Evolutionary conservation across 2,113 vertebrate species (phyloP).

Genomic region (Siphamia tubifer): DNA sequence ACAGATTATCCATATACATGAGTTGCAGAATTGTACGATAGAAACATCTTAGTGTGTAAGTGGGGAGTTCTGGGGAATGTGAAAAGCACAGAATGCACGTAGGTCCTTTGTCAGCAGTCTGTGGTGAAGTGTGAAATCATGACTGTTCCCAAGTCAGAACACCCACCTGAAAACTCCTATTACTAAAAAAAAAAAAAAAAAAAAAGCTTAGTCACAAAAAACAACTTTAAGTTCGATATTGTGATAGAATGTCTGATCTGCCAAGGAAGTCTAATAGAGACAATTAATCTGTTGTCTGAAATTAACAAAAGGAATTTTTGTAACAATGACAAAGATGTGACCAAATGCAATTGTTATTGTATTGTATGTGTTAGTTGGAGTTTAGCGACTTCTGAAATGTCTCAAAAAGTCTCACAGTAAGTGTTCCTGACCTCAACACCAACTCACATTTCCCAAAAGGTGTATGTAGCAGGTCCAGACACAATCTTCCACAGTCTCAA

Average conservation of each 20-base stretch:
- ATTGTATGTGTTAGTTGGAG: no score
- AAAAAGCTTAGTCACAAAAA: neutral
- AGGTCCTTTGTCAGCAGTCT: constrained; percentile 44
- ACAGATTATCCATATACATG: no score
- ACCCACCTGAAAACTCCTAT: neutral
- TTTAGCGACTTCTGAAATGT: no score
- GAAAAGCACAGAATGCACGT: neutral
- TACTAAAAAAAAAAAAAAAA: neutral
- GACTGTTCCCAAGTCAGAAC: constrained; percentile 6
- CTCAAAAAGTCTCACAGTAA: no score
- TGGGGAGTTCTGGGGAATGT: neutral
- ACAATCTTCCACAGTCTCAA: no score
- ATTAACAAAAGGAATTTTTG: neutral
- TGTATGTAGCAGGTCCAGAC: no score
- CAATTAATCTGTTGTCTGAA: neutral
- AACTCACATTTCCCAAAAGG: no score
- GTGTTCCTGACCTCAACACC: no score
- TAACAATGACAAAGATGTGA: no score
- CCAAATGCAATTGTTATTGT: no score
- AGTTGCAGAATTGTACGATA: no score
- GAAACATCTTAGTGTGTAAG: neutral
- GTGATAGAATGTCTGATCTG: neutral
- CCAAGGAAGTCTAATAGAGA: neutral
- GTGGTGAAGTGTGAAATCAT: neutral
- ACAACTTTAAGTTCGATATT: constrained; percentile 19